Base-by-base conservation (phyloP, 2,797 vertebrate species). In the Garrulus glandarius region DNA sequence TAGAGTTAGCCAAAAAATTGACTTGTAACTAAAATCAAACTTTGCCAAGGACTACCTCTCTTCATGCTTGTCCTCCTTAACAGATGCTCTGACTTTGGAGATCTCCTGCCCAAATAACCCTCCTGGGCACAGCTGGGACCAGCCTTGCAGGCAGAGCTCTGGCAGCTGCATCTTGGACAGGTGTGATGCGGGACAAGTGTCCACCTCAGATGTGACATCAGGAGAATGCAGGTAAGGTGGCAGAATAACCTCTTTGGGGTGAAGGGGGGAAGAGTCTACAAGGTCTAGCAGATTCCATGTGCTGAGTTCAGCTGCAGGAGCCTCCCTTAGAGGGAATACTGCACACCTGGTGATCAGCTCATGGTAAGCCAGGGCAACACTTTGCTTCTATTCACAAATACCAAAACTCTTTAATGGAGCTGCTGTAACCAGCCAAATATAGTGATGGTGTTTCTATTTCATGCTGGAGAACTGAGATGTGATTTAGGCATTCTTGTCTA, bases 61-160 rank as follows among this genome's bases (percentile, higher is more conserved):
- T 60, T 80, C 4, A 5, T 9, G 0, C 12, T 60, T 59, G 3
- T 77, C 10, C 44, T 67, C 68, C 36, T 64, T 37, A 56, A 69
- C 95, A 98, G 98, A 98, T 97, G 97, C 97, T 87, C 95, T 97
- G n/a, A 75, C 34, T 82, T 95, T 96, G 94, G 98, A 97, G 52
- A 83, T 50, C 17, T 61, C 65, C 6, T 65, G 61, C 21, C 46
- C 32, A 30, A n/a, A 21, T 12, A 93, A 67, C 30, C 24, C 12
- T n/a, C 4, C 29, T 52, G 57, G 36, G 29, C 39, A 36, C 5
- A 0, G 8, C 64, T 74, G 91, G 81, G 22, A 49, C 26, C 3
- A 1, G 13, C 47, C 50, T 52, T 49, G 26, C 44, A 52, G 68
- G 18, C 60, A 46, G 5, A 86, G 29, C 39, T 53, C 57, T 16